Base-by-base conservation (phyloP, 2,888 invertebrate genomes). In the Didymodactylos carnosus region DNA sequence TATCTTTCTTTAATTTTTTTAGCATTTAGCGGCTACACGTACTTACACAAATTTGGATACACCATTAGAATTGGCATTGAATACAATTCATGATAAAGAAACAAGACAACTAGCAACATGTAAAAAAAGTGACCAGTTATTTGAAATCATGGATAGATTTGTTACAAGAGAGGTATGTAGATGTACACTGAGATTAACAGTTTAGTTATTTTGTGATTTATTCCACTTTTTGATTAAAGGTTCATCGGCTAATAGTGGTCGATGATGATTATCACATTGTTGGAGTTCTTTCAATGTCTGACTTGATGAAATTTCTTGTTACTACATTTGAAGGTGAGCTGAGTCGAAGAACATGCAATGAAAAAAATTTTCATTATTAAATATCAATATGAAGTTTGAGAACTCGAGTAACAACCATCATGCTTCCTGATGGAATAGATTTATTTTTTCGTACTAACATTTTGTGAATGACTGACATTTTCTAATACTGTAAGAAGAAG, bases 21-120 rank as follows among this genome's bases (percentile, higher is more conserved):
- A 94, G 94, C 94, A 94, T 86, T 86, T 95, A 85, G 95, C 95
- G 72, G 94, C 94, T 72, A 94, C 94, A 84, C 94, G 94, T 86
- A 94, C 94, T 23, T 97, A 95, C 86, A 93, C 93, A 85, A 91
- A 95, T 84, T 86, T 97, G 82, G 94, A 94, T 83, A 91, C 95
- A 75, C 89, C 94, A 1, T 85, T 97, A 79, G 90, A 90, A 82
- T 89, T 91, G 81, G 94, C 94, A 62, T 91, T 94, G 82, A 91
- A 92, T 81, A 91, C 94, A 3, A 62, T 62, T 83, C 88, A 94
- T 80, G 92, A 92, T 82, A 79, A 84, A 83, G 93, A 92, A 91
- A 94, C 94, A 83, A 94, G 95, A 84, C 94, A 94, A 77, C 94
- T 97, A 39, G 91, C 92, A 83, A 93, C 91, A 82, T 95, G 95